Base-by-base conservation (phyloP, 1,140 invertebrate species). In the Aphis gossypii region DNA sequence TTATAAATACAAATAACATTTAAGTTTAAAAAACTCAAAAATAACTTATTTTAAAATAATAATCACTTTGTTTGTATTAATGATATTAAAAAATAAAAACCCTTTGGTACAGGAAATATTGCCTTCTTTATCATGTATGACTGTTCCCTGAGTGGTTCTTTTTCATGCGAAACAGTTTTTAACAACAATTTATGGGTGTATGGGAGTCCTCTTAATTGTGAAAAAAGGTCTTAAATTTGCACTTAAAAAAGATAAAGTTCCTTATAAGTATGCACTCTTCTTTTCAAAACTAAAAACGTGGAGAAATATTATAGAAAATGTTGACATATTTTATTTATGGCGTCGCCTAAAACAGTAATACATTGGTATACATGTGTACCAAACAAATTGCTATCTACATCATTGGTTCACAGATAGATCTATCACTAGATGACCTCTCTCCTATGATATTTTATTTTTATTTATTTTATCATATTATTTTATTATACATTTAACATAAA, bases 201-300 rank as follows among this genome's bases (percentile, higher is more conserved):
- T 76, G 30, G 60, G 14, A n/a, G 30, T 76, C 30, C 60, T 76
- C 60, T 76, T 76, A 76, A 76, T 76, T 76, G 60, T 14, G 60
- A 35, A 76, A 76, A 76, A 76, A 76, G 60, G 60, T 76, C 30
- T 76, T 76, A 76, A 76, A 76, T n/a, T 76, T 76, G 60, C 60
- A 35, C 60, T 76, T 76, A 76, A 76, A 76, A 68, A 76, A 76
- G 60, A 76, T 76, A 76, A 76, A 76, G 30, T 76, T 41, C 38
- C 38, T 41, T 76, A 76, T 76, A 76, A 76, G n/a, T 76, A 35
- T 76, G 60, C 60, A 76, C 60, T 76, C 60, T 76, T 76, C 30
- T n/a, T 76, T 76, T 76, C n/a, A 76, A 76, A 76, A 76, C 30
- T 76, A 18, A 76, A 76, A n/a, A 76, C 4, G 60, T n/a, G 14